Conservation (phyloP, 2,113 vertebrate species). For the Hoplias malabaricus region DNA sequence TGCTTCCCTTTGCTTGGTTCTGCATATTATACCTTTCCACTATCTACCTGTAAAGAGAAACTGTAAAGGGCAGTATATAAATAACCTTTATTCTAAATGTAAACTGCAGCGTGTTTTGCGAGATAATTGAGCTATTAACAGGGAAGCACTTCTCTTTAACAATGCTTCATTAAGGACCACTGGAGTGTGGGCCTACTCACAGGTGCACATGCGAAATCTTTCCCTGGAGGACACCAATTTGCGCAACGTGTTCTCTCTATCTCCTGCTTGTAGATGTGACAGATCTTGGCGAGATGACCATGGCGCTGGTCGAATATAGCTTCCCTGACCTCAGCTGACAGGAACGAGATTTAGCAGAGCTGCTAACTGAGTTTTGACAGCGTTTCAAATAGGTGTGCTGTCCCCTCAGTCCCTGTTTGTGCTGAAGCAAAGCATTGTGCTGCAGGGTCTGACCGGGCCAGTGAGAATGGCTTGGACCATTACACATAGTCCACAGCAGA, state of each 20-base stretch:
- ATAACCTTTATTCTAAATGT: background rate
- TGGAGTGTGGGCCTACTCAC: background rate
- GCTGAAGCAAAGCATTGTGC: background rate
- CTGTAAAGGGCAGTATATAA: background rate
- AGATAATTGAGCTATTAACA: slow-evolving; percentile 11
- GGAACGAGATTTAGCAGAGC: background rate
- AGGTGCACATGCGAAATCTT: slow-evolving; percentile 3
- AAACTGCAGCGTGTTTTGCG: background rate
- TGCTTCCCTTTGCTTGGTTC: background rate
- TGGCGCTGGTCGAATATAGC: background rate
- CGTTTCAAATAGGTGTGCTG: slow-evolving; percentile 6
- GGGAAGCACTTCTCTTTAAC: background rate
- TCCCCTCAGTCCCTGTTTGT: slow-evolving; percentile 5
- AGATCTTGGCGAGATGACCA: slow-evolving; percentile 4
- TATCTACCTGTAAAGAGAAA: background rate
- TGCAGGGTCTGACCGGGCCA: background rate
- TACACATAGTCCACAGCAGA: slow-evolving; percentile 19
- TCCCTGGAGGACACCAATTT: slow-evolving; percentile 7
- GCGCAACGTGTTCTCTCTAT: background rate
- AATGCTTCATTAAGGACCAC: background rate
- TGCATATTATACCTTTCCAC: background rate
- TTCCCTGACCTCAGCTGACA: background rate
- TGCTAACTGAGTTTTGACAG: slow-evolving; percentile 21
- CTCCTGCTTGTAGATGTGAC: background rate
- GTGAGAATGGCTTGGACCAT: slow-evolving; percentile 19